These are phyloP conservation scores for Ctena decussata DNA, from an alignment of 2,888 invertebrate species.

Conservation along the genomic window DNA sequence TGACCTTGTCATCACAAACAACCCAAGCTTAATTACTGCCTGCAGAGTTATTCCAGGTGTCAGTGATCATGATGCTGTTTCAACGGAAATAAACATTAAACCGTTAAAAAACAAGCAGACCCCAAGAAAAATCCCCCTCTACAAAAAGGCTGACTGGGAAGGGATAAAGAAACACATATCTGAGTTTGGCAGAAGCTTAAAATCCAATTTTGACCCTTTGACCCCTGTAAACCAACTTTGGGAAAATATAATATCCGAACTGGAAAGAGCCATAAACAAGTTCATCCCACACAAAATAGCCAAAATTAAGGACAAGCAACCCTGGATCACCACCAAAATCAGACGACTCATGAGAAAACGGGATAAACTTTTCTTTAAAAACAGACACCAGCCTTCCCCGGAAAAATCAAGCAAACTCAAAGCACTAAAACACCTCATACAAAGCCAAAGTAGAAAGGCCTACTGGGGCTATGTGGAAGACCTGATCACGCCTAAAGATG, in stretches of 20 bases:
- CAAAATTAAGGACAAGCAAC: conserved; percentile 8
- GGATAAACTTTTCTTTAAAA: conserved; percentile 19
- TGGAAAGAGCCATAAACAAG: conserved; percentile 7
- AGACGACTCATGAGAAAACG: conserved; percentile 14
- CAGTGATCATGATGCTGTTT: conserved; percentile 1
- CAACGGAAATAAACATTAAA: too few relatives aligned
- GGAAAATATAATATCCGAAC: conserved; percentile 2
- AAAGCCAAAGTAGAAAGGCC: background rate
- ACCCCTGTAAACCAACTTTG: conserved; percentile 9
- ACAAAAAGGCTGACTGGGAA: too few relatives aligned
- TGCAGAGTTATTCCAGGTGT: conserved; percentile 1
- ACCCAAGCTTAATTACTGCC: conserved; percentile 1
- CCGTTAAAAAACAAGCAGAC: too few relatives aligned
- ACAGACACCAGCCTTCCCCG: background rate
- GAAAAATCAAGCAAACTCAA: conserved; percentile 12
- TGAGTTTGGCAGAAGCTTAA: background rate
- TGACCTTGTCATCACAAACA: conserved; percentile 19
- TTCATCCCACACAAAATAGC: background rate
- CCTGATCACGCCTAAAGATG: conserved; percentile 11
- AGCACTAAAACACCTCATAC: conserved; percentile 5
- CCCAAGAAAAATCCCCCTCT: too few relatives aligned
- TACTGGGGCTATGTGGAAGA: conserved; percentile 17
- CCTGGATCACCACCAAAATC: conserved; percentile 5
- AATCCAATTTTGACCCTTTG: too few relatives aligned
- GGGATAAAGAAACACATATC: too few relatives aligned